Base-by-base conservation (phyloP, 2,797 vertebrate species). In the Sebastes vulpes region DNA sequence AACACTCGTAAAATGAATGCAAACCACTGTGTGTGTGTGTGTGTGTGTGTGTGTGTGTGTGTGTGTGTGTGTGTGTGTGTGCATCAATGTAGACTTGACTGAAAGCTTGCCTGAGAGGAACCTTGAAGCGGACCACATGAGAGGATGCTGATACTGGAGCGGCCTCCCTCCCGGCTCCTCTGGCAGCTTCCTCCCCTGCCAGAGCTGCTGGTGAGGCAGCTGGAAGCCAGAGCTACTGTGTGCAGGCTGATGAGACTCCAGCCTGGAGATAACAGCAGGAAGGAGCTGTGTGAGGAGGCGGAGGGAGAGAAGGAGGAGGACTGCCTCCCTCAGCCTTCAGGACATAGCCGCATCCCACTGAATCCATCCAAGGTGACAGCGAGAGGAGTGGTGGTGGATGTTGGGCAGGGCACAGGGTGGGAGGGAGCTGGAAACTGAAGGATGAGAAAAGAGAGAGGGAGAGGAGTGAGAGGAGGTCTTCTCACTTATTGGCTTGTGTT, bases 361-460 rank as follows among this genome's bases (percentile, higher is more conserved):
- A 90, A 84, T 88, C 91, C 63, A 86, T 90, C 87, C 86, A 84
- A 91, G 89, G 87, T 90, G 91, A 93, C 86, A 88, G 88, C 9
- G 35, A 86, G 89, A 76, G 88, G 64, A 81, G 72, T 75, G 82
- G 65, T 78, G 82, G 65, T 79, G 83, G 82, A 85, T 87, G 80
- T 56, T 60, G 73, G 81, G 86, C 81, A 35, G 58, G 9, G 63
- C 12, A 1, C 52, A 35, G 57, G 58, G 38, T 58, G 18, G 31
- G 60, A 25, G 52, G 21, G 4, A 46, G 79, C 42, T 20, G 31
- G 57, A 75, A 66, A 32, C 53, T 50, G 71, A 58, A 54, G 58
- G 70, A 79, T 16, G 64, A 77, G 63, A 52, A 32, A 56, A 14
- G 46, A 48, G 16, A 14, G 14, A 38, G 50, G 38, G 35, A 70